Evolutionary conservation across 23 tunicate species (phyloP).

Genomic region (Trididemnum miniatum): DNA sequence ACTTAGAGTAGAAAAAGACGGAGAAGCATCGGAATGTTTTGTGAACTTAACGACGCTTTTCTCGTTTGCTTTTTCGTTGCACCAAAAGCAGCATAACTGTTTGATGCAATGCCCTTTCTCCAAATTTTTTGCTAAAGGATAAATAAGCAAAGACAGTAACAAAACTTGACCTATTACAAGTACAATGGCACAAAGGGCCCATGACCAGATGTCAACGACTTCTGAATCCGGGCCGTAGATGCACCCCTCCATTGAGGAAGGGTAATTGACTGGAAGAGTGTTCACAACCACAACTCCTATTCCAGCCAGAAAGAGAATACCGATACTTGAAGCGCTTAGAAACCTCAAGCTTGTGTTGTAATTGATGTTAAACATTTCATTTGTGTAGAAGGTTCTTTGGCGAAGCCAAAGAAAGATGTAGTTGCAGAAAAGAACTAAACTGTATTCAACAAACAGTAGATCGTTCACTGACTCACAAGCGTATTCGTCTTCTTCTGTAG

Average conservation of each 20-base stretch:
- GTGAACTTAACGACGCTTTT: neutral
- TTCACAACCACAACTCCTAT: conserved; percentile 16
- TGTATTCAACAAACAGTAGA: conserved; percentile 21
- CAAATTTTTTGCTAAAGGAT: conserved; percentile 1
- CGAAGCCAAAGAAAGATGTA: conserved; percentile 34
- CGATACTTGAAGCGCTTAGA: conserved; percentile 20
- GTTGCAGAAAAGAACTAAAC: conserved; percentile 2
- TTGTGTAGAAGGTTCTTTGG: conserved; percentile 30
- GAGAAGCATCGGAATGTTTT: neutral
- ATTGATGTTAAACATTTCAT: conserved; percentile 17
- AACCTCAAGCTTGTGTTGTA: conserved; percentile 3
- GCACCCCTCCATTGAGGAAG: neutral
- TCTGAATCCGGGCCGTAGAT: neutral
- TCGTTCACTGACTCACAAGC: conserved; percentile 15
- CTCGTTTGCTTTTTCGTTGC: neutral
- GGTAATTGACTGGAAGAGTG: conserved; percentile 5
- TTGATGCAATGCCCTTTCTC: neutral
- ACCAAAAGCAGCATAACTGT: neutral
- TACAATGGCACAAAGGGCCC: conserved; percentile 26
- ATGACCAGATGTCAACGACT: neutral
- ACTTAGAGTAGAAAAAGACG: neutral
- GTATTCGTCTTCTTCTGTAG: neutral
- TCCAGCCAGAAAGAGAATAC: neutral
- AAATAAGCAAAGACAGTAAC: neutral
- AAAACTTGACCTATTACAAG: conserved; percentile 22